These are phyloP conservation scores for Petaurus breviceps DNA, from an alignment of 2,113 vertebrate species.

Conservation along the genomic window DNA sequence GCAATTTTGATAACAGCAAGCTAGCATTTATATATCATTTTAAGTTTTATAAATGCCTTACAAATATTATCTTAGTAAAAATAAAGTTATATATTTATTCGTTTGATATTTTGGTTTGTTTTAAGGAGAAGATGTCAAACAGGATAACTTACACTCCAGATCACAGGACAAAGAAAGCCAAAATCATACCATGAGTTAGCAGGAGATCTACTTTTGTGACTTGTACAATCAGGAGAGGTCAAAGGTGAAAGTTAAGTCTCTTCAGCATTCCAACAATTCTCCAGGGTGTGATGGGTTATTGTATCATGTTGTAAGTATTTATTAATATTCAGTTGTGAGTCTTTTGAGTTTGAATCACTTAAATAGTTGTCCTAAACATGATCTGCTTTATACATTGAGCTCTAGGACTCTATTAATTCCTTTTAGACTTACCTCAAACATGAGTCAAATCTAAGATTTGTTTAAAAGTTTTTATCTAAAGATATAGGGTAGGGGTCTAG, in stretches of 20 bases:
- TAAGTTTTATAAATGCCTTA: not conserved
- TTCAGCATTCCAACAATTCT: not conserved
- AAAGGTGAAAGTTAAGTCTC: not conserved
- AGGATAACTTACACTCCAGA: not conserved
- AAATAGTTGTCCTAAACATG: not conserved
- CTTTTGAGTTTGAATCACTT: not conserved
- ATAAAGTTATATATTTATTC: not conserved
- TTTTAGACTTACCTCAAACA: not conserved
- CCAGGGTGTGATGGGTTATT: not conserved
- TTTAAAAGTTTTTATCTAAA: not conserved
- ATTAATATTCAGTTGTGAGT: not conserved
- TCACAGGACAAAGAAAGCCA: not conserved
- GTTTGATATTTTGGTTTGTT: not conserved
- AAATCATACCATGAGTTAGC: not conserved
- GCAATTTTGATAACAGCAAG: not conserved
- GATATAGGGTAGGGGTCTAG: not conserved
- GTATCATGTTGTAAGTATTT: not conserved
- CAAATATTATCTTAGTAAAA: not conserved
- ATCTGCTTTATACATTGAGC: not conserved
- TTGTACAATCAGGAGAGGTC: not conserved
- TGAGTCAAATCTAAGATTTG: not conserved
- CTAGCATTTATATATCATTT: not conserved
- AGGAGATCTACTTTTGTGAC: not conserved
- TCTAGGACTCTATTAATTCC: too few relatives aligned
- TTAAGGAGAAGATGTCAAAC: not conserved